Evolutionary conservation across 2,113 vertebrate genomes (phyloP).

Genomic region (Thomomys bottae): DNA sequence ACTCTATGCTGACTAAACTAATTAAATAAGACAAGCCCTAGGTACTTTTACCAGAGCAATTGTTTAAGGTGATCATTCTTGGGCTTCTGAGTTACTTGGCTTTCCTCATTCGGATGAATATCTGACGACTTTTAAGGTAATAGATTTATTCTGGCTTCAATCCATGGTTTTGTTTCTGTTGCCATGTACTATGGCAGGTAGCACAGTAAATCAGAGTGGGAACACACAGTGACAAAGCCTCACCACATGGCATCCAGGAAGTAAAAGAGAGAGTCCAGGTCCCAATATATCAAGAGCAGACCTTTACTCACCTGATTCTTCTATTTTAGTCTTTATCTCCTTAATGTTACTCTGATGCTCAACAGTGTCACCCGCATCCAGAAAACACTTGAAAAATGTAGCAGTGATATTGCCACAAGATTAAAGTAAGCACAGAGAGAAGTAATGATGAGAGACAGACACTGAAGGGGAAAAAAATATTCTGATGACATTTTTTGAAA

Average conservation of each 20-base stretch:
- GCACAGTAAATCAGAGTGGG: too few species aligned
- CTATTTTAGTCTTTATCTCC: fast-evolving
- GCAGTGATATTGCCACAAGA: neutral
- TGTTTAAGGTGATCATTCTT: too few species aligned
- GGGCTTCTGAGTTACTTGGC: too few species aligned
- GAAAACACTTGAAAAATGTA: neutral
- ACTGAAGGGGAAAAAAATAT: neutral
- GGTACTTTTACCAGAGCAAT: neutral
- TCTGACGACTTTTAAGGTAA: neutral
- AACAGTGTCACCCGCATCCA: neutral
- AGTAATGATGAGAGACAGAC: neutral
- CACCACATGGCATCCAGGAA: fast-evolving
- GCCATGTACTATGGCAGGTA: neutral
- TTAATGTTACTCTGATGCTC: neutral
- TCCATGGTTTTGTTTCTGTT: neutral
- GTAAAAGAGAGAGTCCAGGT: neutral
- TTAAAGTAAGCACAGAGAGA: neutral
- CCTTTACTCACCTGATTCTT: too few species aligned
- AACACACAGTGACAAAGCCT: too few species aligned
- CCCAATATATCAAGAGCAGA: fast-evolving
- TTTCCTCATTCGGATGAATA: neutral
- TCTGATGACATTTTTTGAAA: neutral
- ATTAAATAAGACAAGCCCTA: neutral
- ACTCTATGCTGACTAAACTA: neutral
- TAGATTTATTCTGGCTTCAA: neutral